Evolutionary conservation across 2,113 vertebrate genomes (phyloP), one percentile per base, ranked within the genome.

Genomic region (Balaenoptera acutorostrata): DNA sequence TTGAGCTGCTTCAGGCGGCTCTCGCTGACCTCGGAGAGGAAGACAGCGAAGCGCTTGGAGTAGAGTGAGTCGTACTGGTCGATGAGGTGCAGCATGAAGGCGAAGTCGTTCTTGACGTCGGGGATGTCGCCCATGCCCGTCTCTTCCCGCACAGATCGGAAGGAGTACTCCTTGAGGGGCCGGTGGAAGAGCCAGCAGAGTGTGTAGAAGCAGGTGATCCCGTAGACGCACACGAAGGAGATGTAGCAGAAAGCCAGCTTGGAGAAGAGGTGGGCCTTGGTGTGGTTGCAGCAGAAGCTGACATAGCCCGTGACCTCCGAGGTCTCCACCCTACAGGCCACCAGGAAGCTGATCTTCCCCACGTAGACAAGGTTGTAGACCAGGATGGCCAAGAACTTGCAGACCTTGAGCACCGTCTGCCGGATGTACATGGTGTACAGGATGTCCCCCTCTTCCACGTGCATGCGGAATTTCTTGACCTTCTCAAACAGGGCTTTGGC

Each of bases 401-500:
- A 98, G 31, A 99, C 99, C 82, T 99, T 99, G 39, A 99, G 98
- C 13, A 98, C 98, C 0, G 99, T 99, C 97, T 99, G 99, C 4
- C 99, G 98, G 59, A 99, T 99, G 44, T 99, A 99, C 99, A 99
- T 99, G 57, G 98, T 92, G 57, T 99, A 99, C 41, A 99, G 98
- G 82, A 99, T 98, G 97, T 99, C 99, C 0, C 98, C 99, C 89
- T 99, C 98, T 63, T 99, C 99, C 17, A 99, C 99, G 0, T 99
- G 99, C 17, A 99, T 98, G 1, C 99, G 98, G 96, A 99, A 99
- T 98, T 99, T 99, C 98, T 99, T 99, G 88, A 99, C 99, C 88
- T 99, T 99, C 97, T 99, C 99, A 96, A 99, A 99, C 23, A 99
- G 98, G 29, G 99, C 99, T 96, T 99, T 99, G 84, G 99, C 99